Evolutionary conservation across 2,797 vertebrate species (phyloP).

Genomic region (Dallia pectoralis): DNA sequence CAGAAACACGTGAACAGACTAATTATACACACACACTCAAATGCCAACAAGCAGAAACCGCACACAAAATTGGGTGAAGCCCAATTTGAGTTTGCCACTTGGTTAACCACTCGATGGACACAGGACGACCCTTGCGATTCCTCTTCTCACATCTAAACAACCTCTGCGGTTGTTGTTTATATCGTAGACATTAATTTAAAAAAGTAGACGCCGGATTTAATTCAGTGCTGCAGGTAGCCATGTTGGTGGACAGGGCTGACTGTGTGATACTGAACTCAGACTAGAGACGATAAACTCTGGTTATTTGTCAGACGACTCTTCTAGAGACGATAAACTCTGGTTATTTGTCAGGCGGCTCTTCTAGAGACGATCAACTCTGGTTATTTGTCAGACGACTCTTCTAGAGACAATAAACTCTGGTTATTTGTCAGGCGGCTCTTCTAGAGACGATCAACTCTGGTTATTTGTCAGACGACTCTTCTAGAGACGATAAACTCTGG

Average conservation of each 20-base stretch:
- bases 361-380: not conserved
- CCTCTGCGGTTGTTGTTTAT: constrained; percentile 60
- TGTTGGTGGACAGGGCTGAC: constrained; percentile 16
- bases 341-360: too few relatives aligned
- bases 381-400: constrained; percentile 1
- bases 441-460: not conserved
- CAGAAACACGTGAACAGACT: constrained; percentile 1
- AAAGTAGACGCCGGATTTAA: too few relatives aligned
- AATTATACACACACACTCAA: constrained; percentile 26
- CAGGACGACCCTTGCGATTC: constrained; percentile 49
- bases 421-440: too few relatives aligned
- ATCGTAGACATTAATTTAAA: constrained; percentile 28
- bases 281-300: not conserved
- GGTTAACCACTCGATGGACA: constrained; percentile 69
- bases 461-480: constrained; percentile 1
- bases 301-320: constrained; percentile 1
- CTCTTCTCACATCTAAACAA: constrained; percentile 51
- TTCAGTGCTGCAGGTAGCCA: constrained; percentile 12
- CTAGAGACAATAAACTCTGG: too few relatives aligned
- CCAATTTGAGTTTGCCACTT: constrained; percentile 70
- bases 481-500: too few relatives aligned
- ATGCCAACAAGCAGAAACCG: not conserved
- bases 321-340: too few relatives aligned
- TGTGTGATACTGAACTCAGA: constrained; percentile 11
- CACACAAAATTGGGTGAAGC: constrained; percentile 37